These are phyloP conservation scores for Gouania willdenowi DNA, from an alignment of 2,797 vertebrate species.

Conservation along the genomic window DNA sequence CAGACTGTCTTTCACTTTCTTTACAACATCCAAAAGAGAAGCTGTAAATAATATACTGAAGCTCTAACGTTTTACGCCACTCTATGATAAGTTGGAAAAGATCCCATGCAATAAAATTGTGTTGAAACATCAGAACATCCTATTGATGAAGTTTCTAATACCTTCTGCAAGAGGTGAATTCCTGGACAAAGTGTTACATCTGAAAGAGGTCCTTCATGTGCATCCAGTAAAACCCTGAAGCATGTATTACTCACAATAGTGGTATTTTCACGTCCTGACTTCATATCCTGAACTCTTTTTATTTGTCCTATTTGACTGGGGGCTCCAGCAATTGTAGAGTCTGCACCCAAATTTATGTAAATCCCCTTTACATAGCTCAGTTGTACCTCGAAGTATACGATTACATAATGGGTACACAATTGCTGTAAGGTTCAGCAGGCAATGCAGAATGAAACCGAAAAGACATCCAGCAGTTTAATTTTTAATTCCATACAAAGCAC, in stretches of 20 bases:
- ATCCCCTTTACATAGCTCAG: conserved; percentile 50
- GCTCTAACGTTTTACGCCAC: background rate
- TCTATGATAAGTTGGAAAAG: conserved; percentile 23
- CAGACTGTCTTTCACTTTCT: conserved; percentile 30
- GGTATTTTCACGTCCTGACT: conserved; percentile 60
- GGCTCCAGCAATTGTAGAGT: conserved; percentile 28
- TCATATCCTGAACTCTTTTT: conserved; percentile 58
- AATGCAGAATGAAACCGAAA: conserved; percentile 6
- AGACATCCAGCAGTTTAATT: conserved; percentile 12
- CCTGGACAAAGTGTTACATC: no score
- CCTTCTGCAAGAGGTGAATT: no score
- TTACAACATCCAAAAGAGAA: background rate
- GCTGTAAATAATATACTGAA: conserved; percentile 27
- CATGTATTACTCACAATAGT: conserved; percentile 45
- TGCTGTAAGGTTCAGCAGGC: background rate
- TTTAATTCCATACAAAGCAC: conserved; percentile 33
- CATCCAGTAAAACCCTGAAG: conserved; percentile 35
- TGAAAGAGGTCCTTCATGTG: conserved; percentile 25
- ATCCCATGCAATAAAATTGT: conserved; percentile 14
- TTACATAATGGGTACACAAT: conserved; percentile 42
- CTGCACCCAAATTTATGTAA: conserved; percentile 55
- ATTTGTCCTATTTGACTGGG: conserved; percentile 52
- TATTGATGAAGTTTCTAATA: no score
- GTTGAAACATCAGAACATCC: conserved; percentile 11
- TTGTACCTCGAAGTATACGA: conserved; percentile 29